Evolutionary conservation across 2,888 invertebrate genomes (phyloP), one percentile per base, ranked within the genome.

Genomic region (Aphodius sticticus): DNA sequence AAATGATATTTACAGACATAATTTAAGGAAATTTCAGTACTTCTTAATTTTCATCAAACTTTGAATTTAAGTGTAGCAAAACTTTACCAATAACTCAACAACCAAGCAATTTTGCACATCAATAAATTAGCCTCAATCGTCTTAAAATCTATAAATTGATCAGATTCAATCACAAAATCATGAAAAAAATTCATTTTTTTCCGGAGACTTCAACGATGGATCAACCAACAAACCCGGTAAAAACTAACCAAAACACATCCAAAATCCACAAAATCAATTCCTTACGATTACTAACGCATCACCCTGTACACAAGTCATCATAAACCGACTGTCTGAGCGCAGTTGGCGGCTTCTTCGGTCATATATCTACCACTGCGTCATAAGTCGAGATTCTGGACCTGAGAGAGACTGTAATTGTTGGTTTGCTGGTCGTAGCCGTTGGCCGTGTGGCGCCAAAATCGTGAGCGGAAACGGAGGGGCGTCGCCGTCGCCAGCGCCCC

Each of bases 381-480:
- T 53, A 53, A 53, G 53, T 53, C 12, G 53, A 53, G 53, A 53
- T 53, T 53, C 53, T 53, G 78, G 76, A 77, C 76, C 80, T 83
- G 86, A 87, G 87, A 86, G 86, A 86, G 86, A 86, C 86, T 84
- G 86, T 88, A 88, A 88, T 88, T 88, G 88, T 87, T 82, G 86
- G 88, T 86, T 53, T 87, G 84, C 85, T 82, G 84, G 74, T 83
- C 84, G 84, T 81, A 81, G 87, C 88, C 87, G 79, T 83, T 79
- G 86, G 88, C 88, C 85, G 87, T 86, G 88, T 88, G 88, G 88
- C 88, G 88, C 88, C 88, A 88, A 87, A 88, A 88, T 88, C 81
- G 83, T 84, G 87, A 87, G 85, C 84, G 86, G 86, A 85, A 83
- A 84, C 83, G 80, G 83, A 83, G 81, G 80, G 82, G 81, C 78